Conservation (phyloP, 2,888 invertebrate species). For the Didymodactylos carnosus region DNA sequence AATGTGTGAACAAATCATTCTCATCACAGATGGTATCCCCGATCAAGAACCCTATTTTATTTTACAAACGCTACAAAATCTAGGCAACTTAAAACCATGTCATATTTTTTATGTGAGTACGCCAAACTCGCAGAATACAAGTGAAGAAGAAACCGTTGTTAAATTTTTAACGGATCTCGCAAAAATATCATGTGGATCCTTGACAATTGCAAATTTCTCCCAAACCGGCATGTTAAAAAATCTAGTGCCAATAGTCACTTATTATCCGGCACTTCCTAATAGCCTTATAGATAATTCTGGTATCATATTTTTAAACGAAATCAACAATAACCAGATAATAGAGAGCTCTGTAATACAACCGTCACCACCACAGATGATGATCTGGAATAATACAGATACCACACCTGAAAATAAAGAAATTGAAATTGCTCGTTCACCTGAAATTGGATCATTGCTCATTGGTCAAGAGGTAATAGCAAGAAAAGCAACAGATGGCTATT, state of each 20-base stretch:
- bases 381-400: constrained; percentile 23
- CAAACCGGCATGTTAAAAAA: constrained; percentile 20
- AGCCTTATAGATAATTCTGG: not conserved
- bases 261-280: not conserved
- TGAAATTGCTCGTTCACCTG: constrained; percentile 20
- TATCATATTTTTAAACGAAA: too few species aligned
- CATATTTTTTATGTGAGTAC: constrained; percentile 28
- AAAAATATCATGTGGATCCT: constrained; percentile 29
- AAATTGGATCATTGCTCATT: constrained; percentile 28
- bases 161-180: constrained; percentile 30
- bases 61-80: constrained; percentile 22
- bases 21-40: constrained; percentile 31
- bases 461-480: constrained; percentile 27
- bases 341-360: too few species aligned
- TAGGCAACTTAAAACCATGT: constrained; percentile 18
- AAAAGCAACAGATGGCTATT: constrained; percentile 28
- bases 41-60: constrained; percentile 28
- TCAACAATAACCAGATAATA: too few species aligned
- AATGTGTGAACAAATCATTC: constrained; percentile 26
- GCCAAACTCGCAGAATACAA: constrained; percentile 17
- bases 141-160: constrained; percentile 22
- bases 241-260: not conserved
- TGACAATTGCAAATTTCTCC: constrained; percentile 25
- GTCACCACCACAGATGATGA: constrained; percentile 19
- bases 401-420: too few species aligned